Percentiles rank a stretch among this genome's conserved stretches.
These are phyloP conservation scores for Atta texana DNA, from an alignment of 1,140 invertebrate genomes.

Conservation along the genomic window DNA sequence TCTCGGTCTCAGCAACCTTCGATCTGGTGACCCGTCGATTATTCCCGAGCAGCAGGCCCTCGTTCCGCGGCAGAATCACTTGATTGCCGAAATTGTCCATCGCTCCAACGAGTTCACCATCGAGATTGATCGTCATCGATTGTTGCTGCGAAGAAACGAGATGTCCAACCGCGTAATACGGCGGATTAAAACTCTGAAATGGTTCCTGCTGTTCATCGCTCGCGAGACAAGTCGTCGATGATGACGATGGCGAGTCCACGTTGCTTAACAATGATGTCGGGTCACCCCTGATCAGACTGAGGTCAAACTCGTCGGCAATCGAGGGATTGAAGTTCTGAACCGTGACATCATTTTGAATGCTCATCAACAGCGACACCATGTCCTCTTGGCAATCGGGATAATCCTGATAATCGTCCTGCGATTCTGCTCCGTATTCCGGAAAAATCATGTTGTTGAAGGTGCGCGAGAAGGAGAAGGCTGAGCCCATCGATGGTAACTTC, in stretches of 20 bases:
- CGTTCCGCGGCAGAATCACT: constrained; percentile 80
- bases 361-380: constrained; percentile 59
- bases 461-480: constrained; percentile 83
- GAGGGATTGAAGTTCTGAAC: constrained; percentile 56
- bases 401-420: constrained; percentile 69
- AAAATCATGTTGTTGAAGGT: constrained; percentile 75
- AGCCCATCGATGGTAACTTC: constrained; percentile 80
- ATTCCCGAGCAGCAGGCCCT: constrained; percentile 78
- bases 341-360: constrained; percentile 59
- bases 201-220: constrained; percentile 72
- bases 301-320: constrained; percentile 81
- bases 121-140: constrained; percentile 5
- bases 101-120: not conserved
- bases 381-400: constrained; percentile 66
- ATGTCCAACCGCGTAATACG: constrained; percentile 82
- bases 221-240: constrained; percentile 63
- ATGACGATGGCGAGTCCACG: constrained; percentile 61
- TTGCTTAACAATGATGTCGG: constrained; percentile 76
- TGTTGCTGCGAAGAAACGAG: constrained; percentile 78
- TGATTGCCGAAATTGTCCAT: constrained; percentile 77
- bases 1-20: constrained; percentile 29
- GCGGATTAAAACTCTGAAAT: constrained; percentile 67
- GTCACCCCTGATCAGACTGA: constrained; percentile 84
- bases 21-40: constrained; percentile 63
- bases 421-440: constrained; percentile 65